phyloP scores from a whole-genome alignment of 2,113 vertebrate species.

The Sebastes fasciatus region DNA sequence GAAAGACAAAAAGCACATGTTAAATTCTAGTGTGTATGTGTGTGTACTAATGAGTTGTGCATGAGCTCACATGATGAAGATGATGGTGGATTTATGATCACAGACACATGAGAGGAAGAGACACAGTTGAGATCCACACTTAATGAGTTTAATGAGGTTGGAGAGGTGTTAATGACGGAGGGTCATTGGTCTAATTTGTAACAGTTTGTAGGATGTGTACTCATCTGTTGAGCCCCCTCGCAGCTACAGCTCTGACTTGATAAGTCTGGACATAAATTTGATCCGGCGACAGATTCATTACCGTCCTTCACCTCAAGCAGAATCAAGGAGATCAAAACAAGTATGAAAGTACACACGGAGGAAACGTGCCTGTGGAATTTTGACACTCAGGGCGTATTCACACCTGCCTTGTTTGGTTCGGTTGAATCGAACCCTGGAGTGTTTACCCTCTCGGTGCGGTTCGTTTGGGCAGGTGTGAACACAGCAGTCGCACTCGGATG shows the following conservation, averaged over 20 bases:
- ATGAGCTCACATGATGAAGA: background rate
- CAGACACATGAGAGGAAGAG: background rate
- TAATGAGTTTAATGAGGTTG: background rate
- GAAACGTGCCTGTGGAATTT: too few relatives aligned
- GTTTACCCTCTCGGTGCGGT: too few relatives aligned
- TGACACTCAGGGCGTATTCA: background rate
- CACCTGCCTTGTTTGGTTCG: too few relatives aligned
- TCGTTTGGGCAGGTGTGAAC: too few relatives aligned
- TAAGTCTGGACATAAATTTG: background rate
- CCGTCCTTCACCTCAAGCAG: background rate
- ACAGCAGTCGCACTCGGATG: too few relatives aligned
- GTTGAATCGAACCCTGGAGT: too few relatives aligned
- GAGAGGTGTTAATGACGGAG: conserved; percentile 1
- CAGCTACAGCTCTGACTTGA: background rate
- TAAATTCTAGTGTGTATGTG: background rate
- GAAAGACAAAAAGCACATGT: too few relatives aligned
- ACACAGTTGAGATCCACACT: background rate
- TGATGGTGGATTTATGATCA: too few relatives aligned
- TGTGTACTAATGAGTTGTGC: background rate
- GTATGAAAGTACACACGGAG: too few relatives aligned
- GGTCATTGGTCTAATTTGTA: background rate
- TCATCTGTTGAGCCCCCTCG: background rate
- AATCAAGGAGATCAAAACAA: background rate
- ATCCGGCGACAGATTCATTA: background rate
- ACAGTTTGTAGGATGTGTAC: background rate